A percentile compares a stretch with the other conserved stretches of the same genome.
These are phyloP conservation scores for Catonia carolina DNA, from an alignment of 2,888 invertebrate species.

Conservation along the genomic window DNA sequence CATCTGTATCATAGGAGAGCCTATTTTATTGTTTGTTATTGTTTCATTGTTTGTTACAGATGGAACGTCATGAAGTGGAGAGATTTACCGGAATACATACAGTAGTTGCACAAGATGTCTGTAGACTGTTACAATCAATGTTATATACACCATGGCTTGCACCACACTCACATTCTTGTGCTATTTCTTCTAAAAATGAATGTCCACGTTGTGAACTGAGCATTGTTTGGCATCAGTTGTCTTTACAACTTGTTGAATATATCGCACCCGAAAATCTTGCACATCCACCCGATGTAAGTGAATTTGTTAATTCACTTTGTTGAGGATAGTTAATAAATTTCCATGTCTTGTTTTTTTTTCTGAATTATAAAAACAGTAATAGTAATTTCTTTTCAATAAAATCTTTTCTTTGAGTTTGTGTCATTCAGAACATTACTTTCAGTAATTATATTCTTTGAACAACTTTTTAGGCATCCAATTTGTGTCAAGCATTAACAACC, in stretches of 20 bases:
- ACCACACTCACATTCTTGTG: conserved; percentile 51
- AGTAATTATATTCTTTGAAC: too few species aligned
- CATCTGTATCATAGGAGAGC: too few species aligned
- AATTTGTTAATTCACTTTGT: neutral
- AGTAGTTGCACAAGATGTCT: conserved; percentile 64
- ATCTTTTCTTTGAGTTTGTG: too few species aligned
- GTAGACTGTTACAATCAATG: conserved; percentile 67
- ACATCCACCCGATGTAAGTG: conserved; percentile 65
- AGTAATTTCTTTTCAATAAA: too few species aligned
- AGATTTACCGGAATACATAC: conserved; percentile 72
- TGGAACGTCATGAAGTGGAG: conserved; percentile 81
- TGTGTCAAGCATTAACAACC: too few species aligned
- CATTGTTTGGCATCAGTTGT: conserved; percentile 90
- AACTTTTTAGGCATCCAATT: too few species aligned
- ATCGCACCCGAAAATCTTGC: conserved; percentile 68
- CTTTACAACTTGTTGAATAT: conserved; percentile 70
- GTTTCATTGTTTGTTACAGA: conserved; percentile 46
- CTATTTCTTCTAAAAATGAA: conserved; percentile 50
- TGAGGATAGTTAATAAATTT: neutral
- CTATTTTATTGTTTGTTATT: too few species aligned
- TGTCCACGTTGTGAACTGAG: conserved; percentile 90
- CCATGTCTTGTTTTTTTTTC: neutral
- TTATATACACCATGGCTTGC: conserved; percentile 65
- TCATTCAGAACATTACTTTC: too few species aligned
- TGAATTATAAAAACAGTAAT: too few species aligned